A percentile compares a stretch with the other conserved stretches of the same genome.
Evolutionary conservation across 2,888 invertebrate genomes (phyloP).

Genomic region (Rhyacophila evoluta): DNA sequence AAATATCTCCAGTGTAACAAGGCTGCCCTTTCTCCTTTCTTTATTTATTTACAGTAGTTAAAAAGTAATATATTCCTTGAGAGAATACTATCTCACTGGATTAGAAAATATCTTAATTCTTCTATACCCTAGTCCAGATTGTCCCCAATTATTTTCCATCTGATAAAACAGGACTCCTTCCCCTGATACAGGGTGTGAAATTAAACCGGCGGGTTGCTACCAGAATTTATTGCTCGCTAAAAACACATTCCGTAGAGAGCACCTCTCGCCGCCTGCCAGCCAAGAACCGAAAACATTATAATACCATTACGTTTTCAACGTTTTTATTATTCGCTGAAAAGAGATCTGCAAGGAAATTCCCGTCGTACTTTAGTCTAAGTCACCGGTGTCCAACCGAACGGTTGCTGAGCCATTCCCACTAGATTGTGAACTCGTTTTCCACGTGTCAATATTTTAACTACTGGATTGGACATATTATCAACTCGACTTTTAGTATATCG

Average conservation of each 20-base stretch:
- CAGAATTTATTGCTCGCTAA: constrained; percentile 44
- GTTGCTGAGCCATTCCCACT: no score
- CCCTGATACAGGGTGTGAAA: constrained; percentile 27
- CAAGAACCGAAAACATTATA: constrained; percentile 45
- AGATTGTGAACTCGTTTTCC: no score
- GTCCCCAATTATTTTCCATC: constrained; percentile 4
- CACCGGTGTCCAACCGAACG: background rate
- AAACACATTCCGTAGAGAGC: constrained; percentile 36
- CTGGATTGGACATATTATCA: no score
- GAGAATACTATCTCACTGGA: background rate
- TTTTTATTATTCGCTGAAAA: constrained; percentile 43
- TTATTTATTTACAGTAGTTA: constrained; percentile 11
- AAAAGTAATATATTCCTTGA: background rate
- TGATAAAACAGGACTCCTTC: background rate
- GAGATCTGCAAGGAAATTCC: constrained; percentile 31
- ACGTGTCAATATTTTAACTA: no score
- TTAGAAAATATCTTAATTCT: constrained; percentile 12
- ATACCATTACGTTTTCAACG: constrained; percentile 46
- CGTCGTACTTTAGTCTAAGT: constrained; percentile 4
- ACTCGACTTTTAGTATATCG: no score
- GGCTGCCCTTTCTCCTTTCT: background rate
- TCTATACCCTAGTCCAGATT: background rate
- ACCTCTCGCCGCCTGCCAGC: constrained; percentile 17
- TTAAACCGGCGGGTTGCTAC: constrained; percentile 26
- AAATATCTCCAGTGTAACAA: background rate